Evolutionary conservation across 1,140 invertebrate species (phyloP).

Genomic region (Limonius californicus): DNA sequence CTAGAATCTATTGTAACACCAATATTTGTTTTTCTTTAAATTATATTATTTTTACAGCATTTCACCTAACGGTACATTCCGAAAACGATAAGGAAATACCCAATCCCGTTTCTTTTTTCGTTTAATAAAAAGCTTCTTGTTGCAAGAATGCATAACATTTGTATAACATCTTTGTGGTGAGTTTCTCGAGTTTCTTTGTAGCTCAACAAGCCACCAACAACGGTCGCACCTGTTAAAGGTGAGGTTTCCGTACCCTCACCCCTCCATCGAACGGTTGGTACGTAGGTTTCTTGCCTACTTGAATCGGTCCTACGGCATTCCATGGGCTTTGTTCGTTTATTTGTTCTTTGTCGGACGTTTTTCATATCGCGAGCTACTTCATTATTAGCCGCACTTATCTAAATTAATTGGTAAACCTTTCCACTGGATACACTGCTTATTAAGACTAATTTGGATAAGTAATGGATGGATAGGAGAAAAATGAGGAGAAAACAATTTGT

Average conservation of each 20-base stretch:
- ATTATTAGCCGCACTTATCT: not conserved
- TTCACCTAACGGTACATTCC: too few species aligned
- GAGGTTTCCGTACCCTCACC: not conserved
- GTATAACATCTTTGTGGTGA: too few species aligned
- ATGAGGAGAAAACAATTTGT: too few species aligned
- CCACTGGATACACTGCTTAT: not conserved
- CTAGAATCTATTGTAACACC: too few species aligned
- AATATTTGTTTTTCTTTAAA: too few species aligned
- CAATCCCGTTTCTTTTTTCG: too few species aligned
- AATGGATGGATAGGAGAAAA: too few species aligned
- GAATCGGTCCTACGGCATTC: not conserved
- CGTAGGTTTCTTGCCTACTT: not conserved
- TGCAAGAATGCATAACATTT: too few species aligned
- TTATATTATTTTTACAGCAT: too few species aligned
- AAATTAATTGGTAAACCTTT: not conserved
- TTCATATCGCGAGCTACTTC: not conserved
- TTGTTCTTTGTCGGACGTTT: not conserved
- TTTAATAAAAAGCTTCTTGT: too few species aligned
- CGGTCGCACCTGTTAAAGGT: not conserved
- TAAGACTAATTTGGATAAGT: not conserved
- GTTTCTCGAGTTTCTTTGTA: not conserved
- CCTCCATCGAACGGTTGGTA: not conserved
- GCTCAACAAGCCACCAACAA: not conserved
- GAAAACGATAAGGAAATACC: too few species aligned
- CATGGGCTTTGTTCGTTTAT: not conserved